Percentiles rank a stretch among this genome's conserved stretches.
These are phyloP conservation scores for Butorides virescens DNA, from an alignment of 2,113 vertebrate species.

Conservation along the genomic window DNA sequence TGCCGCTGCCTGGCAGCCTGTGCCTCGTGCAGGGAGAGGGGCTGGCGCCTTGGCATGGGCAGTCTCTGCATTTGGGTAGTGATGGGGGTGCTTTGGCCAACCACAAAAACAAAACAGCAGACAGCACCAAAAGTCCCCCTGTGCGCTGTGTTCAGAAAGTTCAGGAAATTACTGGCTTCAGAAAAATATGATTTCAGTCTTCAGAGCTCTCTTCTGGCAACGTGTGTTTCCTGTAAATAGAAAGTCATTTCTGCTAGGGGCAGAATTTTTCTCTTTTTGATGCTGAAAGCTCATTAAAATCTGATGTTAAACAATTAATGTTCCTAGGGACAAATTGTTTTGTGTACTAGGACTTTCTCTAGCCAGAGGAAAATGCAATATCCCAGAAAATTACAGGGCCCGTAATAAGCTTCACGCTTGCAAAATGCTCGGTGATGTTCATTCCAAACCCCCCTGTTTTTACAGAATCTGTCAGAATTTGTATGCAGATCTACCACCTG, in stretches of 20 bases:
- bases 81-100: background rate
- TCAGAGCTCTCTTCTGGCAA: background rate
- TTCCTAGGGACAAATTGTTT: background rate
- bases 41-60: fast-evolving
- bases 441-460: background rate
- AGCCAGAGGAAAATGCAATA: background rate
- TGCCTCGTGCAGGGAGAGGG: background rate
- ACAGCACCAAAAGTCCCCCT: background rate
- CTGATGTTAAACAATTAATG: conserved; percentile 10
- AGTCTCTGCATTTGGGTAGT: background rate
- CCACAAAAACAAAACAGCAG: background rate
- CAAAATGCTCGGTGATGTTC: fast-evolving
- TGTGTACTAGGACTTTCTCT: background rate
- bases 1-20: background rate
- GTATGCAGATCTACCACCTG: background rate
- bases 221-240: background rate
- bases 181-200: background rate
- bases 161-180: background rate
- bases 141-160: background rate
- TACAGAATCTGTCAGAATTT: background rate
- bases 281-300: conserved; percentile 12
- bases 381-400: background rate
- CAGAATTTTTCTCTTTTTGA: background rate
- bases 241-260: background rate
- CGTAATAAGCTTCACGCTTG: fast-evolving